Evolutionary conservation across 2,113 vertebrate genomes (phyloP).

Genomic region (Clarias magur): DNA sequence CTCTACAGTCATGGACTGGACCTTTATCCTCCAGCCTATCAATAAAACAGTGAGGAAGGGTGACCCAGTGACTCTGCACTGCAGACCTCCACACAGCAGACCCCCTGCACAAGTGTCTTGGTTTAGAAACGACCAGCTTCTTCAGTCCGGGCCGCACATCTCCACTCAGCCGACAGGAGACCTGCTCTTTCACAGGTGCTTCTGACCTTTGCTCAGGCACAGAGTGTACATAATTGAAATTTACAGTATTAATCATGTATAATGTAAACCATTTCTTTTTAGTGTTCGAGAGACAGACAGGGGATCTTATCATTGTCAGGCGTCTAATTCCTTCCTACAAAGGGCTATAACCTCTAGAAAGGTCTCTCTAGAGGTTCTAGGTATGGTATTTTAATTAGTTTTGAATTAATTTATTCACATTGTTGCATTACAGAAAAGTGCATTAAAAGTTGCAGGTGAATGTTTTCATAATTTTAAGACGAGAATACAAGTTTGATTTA

Average conservation of each 20-base stretch:
- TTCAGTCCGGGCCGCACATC: slow-evolving; percentile 45
- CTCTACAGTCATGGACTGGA: slow-evolving; percentile 72
- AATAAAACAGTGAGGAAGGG: slow-evolving; percentile 64
- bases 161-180: slow-evolving; percentile 64
- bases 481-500: neutral
- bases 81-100: slow-evolving; percentile 68
- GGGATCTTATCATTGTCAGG: slow-evolving; percentile 74
- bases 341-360: slow-evolving; percentile 66
- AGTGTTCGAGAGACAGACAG: slow-evolving; percentile 69
- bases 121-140: slow-evolving; percentile 70
- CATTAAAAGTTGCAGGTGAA: neutral
- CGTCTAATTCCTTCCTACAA: slow-evolving; percentile 64
- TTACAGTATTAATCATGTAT: neutral
- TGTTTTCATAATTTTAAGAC: neutral
- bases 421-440: neutral
- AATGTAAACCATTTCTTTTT: slow-evolving; percentile 18
- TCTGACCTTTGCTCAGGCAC: neutral
- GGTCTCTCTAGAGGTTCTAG: slow-evolving; percentile 66
- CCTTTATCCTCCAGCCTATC: slow-evolving; percentile 66
- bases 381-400: slow-evolving; percentile 52
- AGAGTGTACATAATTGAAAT: neutral
- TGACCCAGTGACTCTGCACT: slow-evolving; percentile 63
- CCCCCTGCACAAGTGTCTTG: slow-evolving; percentile 69
- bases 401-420: neutral
- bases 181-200: slow-evolving; percentile 70